Evolutionary conservation across 2,888 invertebrate species (phyloP).

Genomic region (Ophion costatus): DNA sequence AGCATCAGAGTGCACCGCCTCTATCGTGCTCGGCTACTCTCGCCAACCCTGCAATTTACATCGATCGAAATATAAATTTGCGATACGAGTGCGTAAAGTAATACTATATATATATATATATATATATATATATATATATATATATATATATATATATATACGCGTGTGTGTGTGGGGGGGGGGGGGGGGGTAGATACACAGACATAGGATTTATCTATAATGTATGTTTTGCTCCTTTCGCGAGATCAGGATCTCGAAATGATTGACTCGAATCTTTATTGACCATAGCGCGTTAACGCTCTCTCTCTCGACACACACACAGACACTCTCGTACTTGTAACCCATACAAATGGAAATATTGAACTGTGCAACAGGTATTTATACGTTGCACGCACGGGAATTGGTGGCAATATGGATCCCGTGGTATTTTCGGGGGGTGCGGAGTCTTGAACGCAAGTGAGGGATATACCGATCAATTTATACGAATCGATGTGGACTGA

Average conservation of each 20-base stretch:
- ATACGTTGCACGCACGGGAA: neutral
- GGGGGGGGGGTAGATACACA: conserved; percentile 11
- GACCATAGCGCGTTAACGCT: conserved; percentile 41
- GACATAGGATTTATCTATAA: conserved; percentile 39
- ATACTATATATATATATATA: conserved; percentile 23
- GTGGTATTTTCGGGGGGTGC: neutral
- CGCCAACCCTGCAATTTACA: conserved; percentile 62
- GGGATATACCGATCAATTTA: neutral
- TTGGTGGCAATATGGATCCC: neutral
- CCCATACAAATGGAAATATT: conserved; percentile 46
- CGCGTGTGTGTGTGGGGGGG: conserved; percentile 1
- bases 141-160: too few species aligned
- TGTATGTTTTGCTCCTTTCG: conserved; percentile 35
- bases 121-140: too few species aligned
- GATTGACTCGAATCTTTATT: conserved; percentile 63
- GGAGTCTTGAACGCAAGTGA: neutral
- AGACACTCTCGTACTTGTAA: conserved; percentile 33
- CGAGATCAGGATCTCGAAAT: conserved; percentile 56
- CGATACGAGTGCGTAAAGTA: conserved; percentile 33
- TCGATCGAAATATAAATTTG: conserved; percentile 62
- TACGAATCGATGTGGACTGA: neutral
- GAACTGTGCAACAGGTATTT: conserved; percentile 36
- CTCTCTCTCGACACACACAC: neutral
- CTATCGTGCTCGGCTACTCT: conserved; percentile 58
- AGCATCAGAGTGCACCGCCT: conserved; percentile 52